Evolutionary conservation across 2,113 vertebrate species (phyloP).

Genomic region (Stigmatopora argus): DNA sequence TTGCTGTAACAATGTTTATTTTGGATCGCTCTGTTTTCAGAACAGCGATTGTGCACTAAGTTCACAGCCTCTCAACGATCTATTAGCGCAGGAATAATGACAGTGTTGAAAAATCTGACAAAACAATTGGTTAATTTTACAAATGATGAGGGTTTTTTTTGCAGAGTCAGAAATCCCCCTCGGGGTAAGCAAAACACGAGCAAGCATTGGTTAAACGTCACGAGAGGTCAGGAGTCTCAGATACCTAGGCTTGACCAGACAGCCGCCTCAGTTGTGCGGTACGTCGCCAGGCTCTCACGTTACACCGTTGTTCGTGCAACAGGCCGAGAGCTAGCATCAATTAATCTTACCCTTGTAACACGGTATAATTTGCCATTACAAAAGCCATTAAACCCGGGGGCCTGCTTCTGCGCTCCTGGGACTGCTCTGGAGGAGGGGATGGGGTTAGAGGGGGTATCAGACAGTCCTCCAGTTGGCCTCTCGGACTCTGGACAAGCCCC

Average conservation of each 20-base stretch:
- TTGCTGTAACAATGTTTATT: slow-evolving; percentile 28
- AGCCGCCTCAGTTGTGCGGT: slow-evolving; percentile 66
- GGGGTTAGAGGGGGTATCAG: slow-evolving; percentile 23
- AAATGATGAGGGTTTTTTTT: slow-evolving; percentile 76
- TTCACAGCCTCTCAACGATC: slow-evolving; percentile 53
- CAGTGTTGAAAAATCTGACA: slow-evolving; percentile 71
- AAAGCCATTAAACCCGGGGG: slow-evolving; percentile 71
- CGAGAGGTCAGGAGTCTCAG: slow-evolving; percentile 62
- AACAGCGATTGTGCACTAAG: slow-evolving; percentile 53
- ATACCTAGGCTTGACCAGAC: slow-evolving; percentile 58
- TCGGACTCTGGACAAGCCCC: slow-evolving; percentile 67
- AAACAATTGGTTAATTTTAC: slow-evolving; percentile 79
- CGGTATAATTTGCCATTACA: slow-evolving; percentile 78
- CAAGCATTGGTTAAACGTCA: slow-evolving; percentile 41
- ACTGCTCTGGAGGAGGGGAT: slow-evolving; percentile 46
- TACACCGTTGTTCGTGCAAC: slow-evolving; percentile 61
- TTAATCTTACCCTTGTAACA: slow-evolving; percentile 79
- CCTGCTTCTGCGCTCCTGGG: slow-evolving; percentile 65
- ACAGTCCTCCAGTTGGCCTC: slow-evolving; percentile 64
- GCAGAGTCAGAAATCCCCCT: slow-evolving; percentile 47
- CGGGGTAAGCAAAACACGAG: slow-evolving; percentile 60
- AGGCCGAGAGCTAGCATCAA: slow-evolving; percentile 70
- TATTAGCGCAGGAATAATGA: slow-evolving; percentile 73
- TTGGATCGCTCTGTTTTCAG: slow-evolving; percentile 42
- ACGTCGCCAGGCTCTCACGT: slow-evolving; percentile 61